Conservation (phyloP, 2,797 vertebrate species). For the Lagorchestes hirsutus region DNA sequence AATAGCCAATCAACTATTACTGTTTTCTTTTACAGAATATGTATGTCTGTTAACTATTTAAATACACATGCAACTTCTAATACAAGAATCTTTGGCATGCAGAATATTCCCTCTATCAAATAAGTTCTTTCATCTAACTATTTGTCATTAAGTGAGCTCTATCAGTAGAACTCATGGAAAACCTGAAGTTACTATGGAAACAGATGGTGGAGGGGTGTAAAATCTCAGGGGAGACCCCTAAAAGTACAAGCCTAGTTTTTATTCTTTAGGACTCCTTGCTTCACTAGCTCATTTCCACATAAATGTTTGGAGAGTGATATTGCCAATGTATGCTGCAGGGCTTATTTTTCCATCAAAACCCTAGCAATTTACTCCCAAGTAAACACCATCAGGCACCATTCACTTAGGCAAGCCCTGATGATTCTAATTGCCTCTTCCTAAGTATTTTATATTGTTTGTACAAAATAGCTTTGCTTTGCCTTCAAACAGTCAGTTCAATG, state of each 20-base stretch:
- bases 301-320: conserved; percentile 73
- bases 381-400: conserved; percentile 86
- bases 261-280: conserved; percentile 6
- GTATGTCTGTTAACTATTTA: neutral
- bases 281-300: conserved; percentile 51
- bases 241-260: conserved; percentile 27
- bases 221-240: conserved; percentile 31
- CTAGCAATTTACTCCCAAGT: conserved; percentile 79
- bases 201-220: neutral
- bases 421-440: conserved; percentile 86
- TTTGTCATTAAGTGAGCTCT: conserved; percentile 57
- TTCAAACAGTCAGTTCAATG: conserved; percentile 83
- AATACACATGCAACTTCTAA: neutral
- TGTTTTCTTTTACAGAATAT: neutral
- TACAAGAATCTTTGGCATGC: neutral
- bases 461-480: conserved; percentile 83
- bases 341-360: conserved; percentile 80
- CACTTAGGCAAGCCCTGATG: conserved; percentile 81
- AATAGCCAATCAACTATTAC: conserved; percentile 35
- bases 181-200: conserved; percentile 64
- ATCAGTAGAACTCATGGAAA: conserved; percentile 31
- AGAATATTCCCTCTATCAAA: neutral
- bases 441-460: conserved; percentile 85
- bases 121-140: conserved; percentile 46
- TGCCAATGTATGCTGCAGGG: conserved; percentile 72